Conservation (phyloP, 2,113 vertebrate genomes). For the Megaceryle torquata region DNA sequence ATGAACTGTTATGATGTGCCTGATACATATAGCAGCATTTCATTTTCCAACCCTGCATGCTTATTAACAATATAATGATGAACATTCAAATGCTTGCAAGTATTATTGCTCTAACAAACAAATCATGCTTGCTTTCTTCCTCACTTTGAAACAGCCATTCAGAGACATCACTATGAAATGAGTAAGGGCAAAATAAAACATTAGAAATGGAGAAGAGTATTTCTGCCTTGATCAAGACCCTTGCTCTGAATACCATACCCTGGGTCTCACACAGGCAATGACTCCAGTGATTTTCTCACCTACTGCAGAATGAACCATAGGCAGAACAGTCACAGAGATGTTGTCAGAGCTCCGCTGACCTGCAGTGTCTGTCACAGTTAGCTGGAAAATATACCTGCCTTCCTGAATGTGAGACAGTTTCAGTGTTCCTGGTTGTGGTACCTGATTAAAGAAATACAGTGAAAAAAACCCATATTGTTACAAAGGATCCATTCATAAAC, state of each 20-base stretch:
- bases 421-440: slow-evolving; percentile 88
- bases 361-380: slow-evolving; percentile 84
- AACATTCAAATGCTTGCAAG: background rate
- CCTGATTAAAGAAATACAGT: slow-evolving; percentile 66
- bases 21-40: background rate
- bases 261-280: background rate
- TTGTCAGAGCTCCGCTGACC: slow-evolving; percentile 92
- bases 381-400: slow-evolving; percentile 85
- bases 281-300: slow-evolving; percentile 70
- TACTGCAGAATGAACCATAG: slow-evolving; percentile 78
- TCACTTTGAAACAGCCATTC: background rate
- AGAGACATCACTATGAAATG: background rate
- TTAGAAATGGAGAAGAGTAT: background rate
- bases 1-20: background rate
- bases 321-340: slow-evolving; percentile 85
- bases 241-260: background rate
- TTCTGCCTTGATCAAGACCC: background rate
- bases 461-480: background rate
- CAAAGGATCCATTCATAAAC: background rate
- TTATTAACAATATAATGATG: background rate
- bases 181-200: background rate
- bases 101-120: background rate
- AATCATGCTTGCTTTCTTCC: background rate
- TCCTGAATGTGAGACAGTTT: slow-evolving; percentile 86
- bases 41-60: background rate